Percentiles rank a stretch among this genome's conserved stretches.
Evolutionary conservation across 2,113 vertebrate species (phyloP).

Genomic region (Zosterops pallidus): DNA sequence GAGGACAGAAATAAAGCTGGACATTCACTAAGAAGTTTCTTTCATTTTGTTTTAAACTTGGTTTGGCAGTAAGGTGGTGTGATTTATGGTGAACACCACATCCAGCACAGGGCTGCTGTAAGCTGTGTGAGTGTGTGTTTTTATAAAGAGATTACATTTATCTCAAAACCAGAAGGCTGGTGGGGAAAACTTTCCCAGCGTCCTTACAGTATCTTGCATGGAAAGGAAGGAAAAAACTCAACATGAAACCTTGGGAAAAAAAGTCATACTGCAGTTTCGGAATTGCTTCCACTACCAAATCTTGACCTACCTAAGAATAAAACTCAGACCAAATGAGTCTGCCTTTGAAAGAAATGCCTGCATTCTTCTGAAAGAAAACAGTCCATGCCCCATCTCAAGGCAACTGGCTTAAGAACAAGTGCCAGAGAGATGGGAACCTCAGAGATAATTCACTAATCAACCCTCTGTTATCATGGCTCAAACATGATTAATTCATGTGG

Average conservation of each 20-base stretch:
- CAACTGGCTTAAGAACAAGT: neutral
- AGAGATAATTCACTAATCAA: neutral
- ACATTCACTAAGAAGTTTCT: neutral
- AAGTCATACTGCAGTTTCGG: neutral
- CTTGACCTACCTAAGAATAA: neutral
- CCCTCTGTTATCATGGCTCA: neutral
- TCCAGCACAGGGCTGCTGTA: neutral
- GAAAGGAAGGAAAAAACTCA: neutral
- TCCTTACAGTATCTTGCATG: neutral
- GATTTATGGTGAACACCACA: neutral
- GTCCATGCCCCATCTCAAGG: neutral
- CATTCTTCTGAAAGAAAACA: neutral
- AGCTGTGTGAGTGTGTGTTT: neutral
- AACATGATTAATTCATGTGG: conserved; percentile 34
- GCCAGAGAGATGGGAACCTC: neutral
- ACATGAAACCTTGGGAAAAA: neutral
- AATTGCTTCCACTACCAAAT: neutral
- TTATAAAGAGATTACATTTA: conserved; percentile 17
- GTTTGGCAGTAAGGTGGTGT: neutral
- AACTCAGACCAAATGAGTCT: neutral
- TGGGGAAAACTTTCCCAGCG: neutral
- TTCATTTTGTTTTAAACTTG: neutral
- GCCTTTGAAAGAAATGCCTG: neutral
- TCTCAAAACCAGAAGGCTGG: neutral
- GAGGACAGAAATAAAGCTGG: neutral